Conservation (phyloP, 2,113 vertebrate genomes). For the Fukomys damarensis region DNA sequence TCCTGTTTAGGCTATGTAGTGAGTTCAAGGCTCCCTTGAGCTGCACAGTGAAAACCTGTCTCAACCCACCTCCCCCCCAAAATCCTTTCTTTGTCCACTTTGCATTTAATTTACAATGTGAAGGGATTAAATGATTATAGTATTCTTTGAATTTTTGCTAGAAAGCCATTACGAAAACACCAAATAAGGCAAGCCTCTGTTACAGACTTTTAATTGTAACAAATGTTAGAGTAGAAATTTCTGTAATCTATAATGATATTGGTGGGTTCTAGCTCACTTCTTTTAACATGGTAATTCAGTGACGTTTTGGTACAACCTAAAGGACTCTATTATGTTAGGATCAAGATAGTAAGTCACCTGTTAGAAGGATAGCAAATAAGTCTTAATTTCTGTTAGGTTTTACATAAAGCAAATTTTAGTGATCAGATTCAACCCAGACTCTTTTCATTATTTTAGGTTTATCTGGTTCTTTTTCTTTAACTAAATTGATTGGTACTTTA, state of each 20-base stretch:
- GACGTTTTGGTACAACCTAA: conserved; percentile 2
- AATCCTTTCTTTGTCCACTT: neutral
- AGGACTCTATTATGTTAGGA: neutral
- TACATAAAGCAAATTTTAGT: conserved; percentile 41
- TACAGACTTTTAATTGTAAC: conserved; percentile 37
- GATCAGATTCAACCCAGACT: neutral
- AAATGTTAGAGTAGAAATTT: conserved; percentile 17
- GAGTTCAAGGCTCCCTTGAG: neutral
- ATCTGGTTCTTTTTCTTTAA: neutral
- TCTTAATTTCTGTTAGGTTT: conserved; percentile 16
- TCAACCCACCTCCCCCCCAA: neutral
- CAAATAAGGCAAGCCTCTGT: neutral
- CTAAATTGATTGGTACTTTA: conserved; percentile 26
- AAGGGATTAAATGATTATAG: conserved; percentile 56
- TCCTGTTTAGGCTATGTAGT: neutral
- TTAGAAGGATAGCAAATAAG: neutral
- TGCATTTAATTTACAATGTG: conserved; percentile 31
- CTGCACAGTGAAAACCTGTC: neutral
- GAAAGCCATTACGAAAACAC: conserved; percentile 51
- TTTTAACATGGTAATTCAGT: conserved; percentile 10
- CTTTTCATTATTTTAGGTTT: conserved; percentile 34
- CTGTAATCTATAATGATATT: neutral
- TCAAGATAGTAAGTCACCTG: neutral
- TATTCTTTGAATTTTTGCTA: conserved; percentile 69
- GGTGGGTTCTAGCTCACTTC: neutral